phyloP scores from a whole-genome alignment of 2,888 invertebrate species.

The Amaurobius ferox region DNA sequence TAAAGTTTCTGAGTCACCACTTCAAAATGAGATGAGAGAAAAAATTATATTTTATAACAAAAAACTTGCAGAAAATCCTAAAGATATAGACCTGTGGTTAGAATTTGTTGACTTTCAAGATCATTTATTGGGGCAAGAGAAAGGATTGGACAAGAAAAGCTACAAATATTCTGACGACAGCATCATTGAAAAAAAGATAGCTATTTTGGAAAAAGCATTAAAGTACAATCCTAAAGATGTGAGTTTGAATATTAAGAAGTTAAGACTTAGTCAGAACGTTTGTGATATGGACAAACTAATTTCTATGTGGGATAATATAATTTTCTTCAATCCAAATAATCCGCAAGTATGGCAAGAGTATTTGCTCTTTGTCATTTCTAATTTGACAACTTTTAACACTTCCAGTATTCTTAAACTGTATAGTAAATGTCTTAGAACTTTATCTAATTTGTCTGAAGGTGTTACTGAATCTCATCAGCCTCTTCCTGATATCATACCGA shows the following conservation, averaged over 20 bases:
- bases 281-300: constrained; percentile 76
- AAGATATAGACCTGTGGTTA: constrained; percentile 77
- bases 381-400: constrained; percentile 77
- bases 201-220: constrained; percentile 78
- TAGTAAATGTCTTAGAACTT: constrained; percentile 77
- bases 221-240: constrained; percentile 77
- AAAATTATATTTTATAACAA: constrained; percentile 76
- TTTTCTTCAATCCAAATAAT: constrained; percentile 78
- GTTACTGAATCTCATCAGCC: constrained; percentile 76
- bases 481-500: constrained; percentile 75
- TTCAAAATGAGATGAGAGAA: constrained; percentile 22
- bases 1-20: neutral
- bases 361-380: constrained; percentile 77
- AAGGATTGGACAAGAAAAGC: neutral
- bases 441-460: constrained; percentile 76
- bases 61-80: constrained; percentile 76
- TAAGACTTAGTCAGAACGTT: constrained; percentile 76
- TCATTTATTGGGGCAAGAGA: constrained; percentile 61
- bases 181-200: constrained; percentile 78
- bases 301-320: constrained; percentile 78
- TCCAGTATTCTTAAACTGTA: constrained; percentile 76
- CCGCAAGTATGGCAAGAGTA: constrained; percentile 78
- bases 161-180: constrained; percentile 36
- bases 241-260: constrained; percentile 76
- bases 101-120: constrained; percentile 79